Percentiles rank a stretch among this genome's conserved stretches.
Conservation (phyloP, 1,140 invertebrate genomes). For the Apis cerana region DNA sequence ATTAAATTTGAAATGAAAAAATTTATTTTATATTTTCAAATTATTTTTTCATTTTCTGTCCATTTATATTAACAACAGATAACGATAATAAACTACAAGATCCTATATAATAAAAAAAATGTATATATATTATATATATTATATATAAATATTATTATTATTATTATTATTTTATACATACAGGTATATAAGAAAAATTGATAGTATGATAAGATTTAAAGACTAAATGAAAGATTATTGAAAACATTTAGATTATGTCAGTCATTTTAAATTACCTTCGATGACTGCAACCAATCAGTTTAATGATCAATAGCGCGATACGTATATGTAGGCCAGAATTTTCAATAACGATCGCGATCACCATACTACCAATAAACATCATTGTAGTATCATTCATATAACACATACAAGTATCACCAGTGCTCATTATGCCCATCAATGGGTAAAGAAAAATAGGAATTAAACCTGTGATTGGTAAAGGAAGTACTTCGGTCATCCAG, state of each 20-base stretch:
- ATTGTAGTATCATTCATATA: constrained; percentile 86
- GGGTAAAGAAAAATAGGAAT: constrained; percentile 85
- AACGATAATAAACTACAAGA: no score
- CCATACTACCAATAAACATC: constrained; percentile 83
- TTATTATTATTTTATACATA: no score
- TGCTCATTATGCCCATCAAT: constrained; percentile 82
- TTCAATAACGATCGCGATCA: constrained; percentile 86
- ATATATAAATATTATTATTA: no score
- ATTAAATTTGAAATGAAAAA: no score
- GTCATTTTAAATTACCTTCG: constrained; percentile 68
- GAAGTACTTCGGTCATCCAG: constrained; percentile 86
- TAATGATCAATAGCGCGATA: constrained; percentile 84
- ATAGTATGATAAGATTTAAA: background rate
- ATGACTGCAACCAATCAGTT: constrained; percentile 82
- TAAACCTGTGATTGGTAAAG: constrained; percentile 84
- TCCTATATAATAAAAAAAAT: no score
- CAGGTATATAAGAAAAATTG: no score
- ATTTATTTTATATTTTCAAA: no score
- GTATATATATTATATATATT: no score
- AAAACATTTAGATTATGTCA: background rate
- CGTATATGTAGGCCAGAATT: constrained; percentile 85
- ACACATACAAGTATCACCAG: constrained; percentile 80
- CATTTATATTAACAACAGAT: no score
- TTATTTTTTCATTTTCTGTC: no score
- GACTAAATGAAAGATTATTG: background rate